Evolutionary conservation across 92 coral and sea anemone genomes (phyloP), one percentile per base, ranked within the genome.

Genomic region (Phenganax stokvisi): DNA sequence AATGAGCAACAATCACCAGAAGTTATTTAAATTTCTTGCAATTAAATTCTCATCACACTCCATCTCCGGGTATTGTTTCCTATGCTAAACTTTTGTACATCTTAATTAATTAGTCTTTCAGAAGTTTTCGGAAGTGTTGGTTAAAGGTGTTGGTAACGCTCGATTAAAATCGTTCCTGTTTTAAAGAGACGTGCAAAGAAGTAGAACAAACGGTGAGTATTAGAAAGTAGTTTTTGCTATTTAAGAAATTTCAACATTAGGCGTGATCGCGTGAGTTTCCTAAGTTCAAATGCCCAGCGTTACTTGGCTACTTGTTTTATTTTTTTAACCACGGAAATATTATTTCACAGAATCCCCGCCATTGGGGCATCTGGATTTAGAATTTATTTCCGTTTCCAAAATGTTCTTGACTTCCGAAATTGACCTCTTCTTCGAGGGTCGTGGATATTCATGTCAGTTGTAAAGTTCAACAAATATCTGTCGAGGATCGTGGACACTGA

Each of bases 41-140:
- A 64, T 64, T 64, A 20, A 64, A 8, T 64, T 64, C 29, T 6
- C 17, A 64, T 64, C 70, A 64, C 37, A 68, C 31, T 68, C 47
- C 11, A 68, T 68, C 73, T 68, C 73, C 73, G 73, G 73, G 53
- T 16, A 68, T 68, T 68, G 73, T 29, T 11, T 68, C 25, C 67
- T 2, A 10, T 56, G 16, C 16, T 28, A 7, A 13, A 6, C 5
- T 17, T 61, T 12, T 12, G 13, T 61, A 0, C 15, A 61, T 7
- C 25, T 17, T 25, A 59, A 15, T 61, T 68, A 30, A 10, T 7
- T 68, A 3, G 13, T 5, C 54, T 37, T 68, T 68, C 37, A 68
- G 52, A 30, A 30, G 31, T 68, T 68, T 68, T 68, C 13, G 12
- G 54, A 68, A 30, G 47, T 15, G 47, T 5, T 64, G 37, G 54